Conservation (phyloP, 2,113 vertebrate genomes). For the Ptilorrhoa leucosticta region DNA sequence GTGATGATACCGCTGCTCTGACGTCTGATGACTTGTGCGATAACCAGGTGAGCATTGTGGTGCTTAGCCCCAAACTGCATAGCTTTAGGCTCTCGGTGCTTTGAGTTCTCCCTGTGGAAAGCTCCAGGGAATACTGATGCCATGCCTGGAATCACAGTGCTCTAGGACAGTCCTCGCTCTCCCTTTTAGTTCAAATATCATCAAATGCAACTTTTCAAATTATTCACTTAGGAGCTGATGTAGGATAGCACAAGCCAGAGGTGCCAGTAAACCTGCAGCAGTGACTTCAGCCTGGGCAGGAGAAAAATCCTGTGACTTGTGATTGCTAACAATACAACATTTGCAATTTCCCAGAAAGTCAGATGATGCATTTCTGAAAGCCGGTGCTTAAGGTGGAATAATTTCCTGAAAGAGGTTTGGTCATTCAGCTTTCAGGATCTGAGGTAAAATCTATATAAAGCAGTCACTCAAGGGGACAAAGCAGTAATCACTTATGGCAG, state of each 20-base stretch:
- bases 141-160: neutral
- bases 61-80: neutral
- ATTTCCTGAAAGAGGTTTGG: neutral
- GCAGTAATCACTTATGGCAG: neutral
- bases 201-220: neutral
- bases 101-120: neutral
- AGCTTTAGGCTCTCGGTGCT: neutral
- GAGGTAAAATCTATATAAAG: neutral
- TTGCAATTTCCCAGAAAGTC: neutral
- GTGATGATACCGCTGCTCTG: neutral
- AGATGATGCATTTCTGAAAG: neutral
- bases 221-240: neutral
- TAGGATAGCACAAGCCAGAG: neutral
- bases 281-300: neutral
- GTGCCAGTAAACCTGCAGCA: neutral
- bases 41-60: neutral
- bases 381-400: neutral
- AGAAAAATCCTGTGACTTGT: neutral
- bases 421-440: neutral
- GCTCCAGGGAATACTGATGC: neutral
- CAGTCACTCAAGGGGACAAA: neutral
- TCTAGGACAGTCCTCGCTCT: neutral
- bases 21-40: neutral
- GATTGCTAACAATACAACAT: neutral
- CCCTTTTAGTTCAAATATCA: neutral